A percentile compares a stretch with the other conserved stretches of the same genome.
phyloP scores from a whole-genome alignment of 2,113 vertebrate species.

The Tympanuchus pallidicinctus region DNA sequence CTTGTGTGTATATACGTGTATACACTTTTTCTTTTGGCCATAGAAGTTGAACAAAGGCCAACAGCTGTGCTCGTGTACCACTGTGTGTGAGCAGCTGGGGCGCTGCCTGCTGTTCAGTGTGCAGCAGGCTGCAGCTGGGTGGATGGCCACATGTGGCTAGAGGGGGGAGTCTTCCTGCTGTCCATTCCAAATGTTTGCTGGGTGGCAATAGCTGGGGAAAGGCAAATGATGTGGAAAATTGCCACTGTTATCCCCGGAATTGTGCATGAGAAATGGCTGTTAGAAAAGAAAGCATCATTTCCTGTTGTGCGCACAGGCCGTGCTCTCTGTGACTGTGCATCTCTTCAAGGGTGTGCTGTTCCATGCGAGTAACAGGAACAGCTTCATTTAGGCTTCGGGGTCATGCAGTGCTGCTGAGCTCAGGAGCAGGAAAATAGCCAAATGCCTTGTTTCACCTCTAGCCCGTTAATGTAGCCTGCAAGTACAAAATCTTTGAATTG shows the following conservation, averaged over 20 bases:
- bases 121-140: not conserved
- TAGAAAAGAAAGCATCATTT: accelerated
- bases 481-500: not conserved
- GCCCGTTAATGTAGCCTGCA: not conserved
- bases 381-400: not conserved
- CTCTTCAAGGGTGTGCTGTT: not conserved
- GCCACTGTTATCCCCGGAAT: too few relatives aligned
- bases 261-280: accelerated
- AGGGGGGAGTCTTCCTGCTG: not conserved
- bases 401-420: not conserved
- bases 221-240: accelerated
- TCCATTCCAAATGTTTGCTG: accelerated
- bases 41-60: not conserved
- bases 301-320: accelerated
- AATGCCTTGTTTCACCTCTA: accelerated
- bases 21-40: accelerated
- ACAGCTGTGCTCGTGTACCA: not conserved
- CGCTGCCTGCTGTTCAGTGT: accelerated
- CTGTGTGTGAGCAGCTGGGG: accelerated
- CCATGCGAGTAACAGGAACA: too few relatives aligned
- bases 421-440: not conserved
- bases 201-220: not conserved
- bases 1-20: too few relatives aligned
- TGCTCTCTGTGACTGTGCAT: accelerated
- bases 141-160: not conserved